These are phyloP conservation scores for Barbus barbus DNA, from an alignment of 2,113 vertebrate genomes.

Conservation along the genomic window DNA sequence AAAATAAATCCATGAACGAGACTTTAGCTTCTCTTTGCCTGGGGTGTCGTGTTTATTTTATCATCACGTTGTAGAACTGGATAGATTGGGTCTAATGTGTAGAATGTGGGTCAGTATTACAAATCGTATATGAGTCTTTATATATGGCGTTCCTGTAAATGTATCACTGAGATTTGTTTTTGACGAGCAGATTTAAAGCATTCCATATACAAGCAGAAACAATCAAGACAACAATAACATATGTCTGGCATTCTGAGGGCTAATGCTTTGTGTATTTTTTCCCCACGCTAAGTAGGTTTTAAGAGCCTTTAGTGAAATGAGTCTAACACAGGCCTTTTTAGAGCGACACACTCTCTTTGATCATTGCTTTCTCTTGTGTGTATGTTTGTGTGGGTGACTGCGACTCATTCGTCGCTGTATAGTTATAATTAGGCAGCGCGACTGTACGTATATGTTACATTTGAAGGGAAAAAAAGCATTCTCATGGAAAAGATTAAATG, in stretches of 20 bases:
- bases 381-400: slow-evolving; percentile 27
- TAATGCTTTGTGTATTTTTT: slow-evolving; percentile 4
- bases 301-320: slow-evolving; percentile 67
- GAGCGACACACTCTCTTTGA: slow-evolving; percentile 59
- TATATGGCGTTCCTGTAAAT: neutral
- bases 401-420: slow-evolving; percentile 57
- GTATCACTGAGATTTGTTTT: neutral
- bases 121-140: slow-evolving; percentile 2
- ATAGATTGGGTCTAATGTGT: neutral
- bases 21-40: neutral
- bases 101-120: slow-evolving; percentile 31
- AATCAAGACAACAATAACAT: slow-evolving; percentile 26
- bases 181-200: slow-evolving; percentile 8
- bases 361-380: slow-evolving; percentile 49
- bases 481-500: slow-evolving; percentile 60
- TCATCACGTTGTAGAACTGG: neutral
- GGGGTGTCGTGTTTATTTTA: neutral
- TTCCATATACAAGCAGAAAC: slow-evolving; percentile 25
- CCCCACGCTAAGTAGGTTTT: slow-evolving; percentile 63
- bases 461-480: slow-evolving; percentile 42
- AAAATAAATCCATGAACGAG: neutral
- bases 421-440: slow-evolving; percentile 53
- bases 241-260: neutral
- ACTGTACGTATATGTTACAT: slow-evolving; percentile 55
- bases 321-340: slow-evolving; percentile 62